Percentiles rank a stretch among this genome's conserved stretches.
These are phyloP conservation scores for Caenorhabditis afra DNA, from an alignment of 2,888 invertebrate species.

Conservation along the genomic window DNA sequence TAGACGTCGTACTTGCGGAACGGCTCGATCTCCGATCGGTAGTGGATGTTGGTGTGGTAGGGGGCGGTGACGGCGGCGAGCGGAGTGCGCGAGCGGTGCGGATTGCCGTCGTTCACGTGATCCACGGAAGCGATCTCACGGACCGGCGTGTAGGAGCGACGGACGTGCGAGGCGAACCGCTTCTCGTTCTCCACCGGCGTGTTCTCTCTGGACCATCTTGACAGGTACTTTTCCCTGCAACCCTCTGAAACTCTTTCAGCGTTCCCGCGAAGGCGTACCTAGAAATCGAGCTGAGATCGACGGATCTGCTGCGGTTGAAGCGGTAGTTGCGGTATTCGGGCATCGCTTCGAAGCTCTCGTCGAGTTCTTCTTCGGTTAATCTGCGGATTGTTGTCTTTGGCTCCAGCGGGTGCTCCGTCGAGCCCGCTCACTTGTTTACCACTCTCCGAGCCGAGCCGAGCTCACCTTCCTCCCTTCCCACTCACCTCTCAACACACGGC, in stretches of 20 bases:
- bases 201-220: conserved; percentile 80
- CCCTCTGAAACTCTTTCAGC: too few species aligned
- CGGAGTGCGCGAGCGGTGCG: conserved; percentile 73
- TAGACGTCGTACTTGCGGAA: conserved; percentile 80
- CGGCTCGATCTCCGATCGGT: conserved; percentile 70
- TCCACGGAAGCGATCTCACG: conserved; percentile 72
- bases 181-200: conserved; percentile 76
- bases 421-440: background rate
- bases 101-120: conserved; percentile 62
- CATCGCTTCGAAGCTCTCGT: conserved; percentile 62
- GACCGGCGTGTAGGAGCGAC: conserved; percentile 79
- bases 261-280: too few species aligned
- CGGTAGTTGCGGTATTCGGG: conserved; percentile 63
- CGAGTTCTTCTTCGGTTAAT: conserved; percentile 66
- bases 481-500: conserved; percentile 67
- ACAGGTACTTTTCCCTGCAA: conserved; percentile 76
- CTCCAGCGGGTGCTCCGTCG: conserved; percentile 1
- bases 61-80: conserved; percentile 76
- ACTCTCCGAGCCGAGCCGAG: background rate
- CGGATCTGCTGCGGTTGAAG: conserved; percentile 68
- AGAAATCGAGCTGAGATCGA: conserved; percentile 65
- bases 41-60: conserved; percentile 78
- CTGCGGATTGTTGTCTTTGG: conserved; percentile 45
- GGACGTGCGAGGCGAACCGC: conserved; percentile 72
- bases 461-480: background rate